Conservation (phyloP, 2,888 invertebrate species). For the Euproctis similis region DNA sequence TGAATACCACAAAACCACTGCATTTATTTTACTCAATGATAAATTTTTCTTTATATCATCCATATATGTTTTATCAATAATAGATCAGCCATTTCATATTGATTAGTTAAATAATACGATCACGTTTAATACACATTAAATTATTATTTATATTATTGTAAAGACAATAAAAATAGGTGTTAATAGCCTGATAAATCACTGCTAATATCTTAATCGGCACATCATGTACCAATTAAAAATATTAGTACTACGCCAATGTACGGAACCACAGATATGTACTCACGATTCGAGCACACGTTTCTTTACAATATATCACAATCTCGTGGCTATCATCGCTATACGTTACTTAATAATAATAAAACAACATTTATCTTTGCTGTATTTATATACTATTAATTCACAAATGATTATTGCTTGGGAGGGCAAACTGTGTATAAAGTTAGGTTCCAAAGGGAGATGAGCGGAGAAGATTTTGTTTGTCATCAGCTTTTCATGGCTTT, state of each 20-base stretch:
- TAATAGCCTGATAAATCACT: not conserved
- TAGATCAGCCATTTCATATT: too few species aligned
- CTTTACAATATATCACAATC: conserved; percentile 1
- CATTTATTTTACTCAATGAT: too few species aligned
- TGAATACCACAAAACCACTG: too few species aligned
- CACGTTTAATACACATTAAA: too few species aligned
- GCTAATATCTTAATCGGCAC: not conserved
- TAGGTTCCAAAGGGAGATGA: too few species aligned
- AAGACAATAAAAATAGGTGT: conserved; percentile 1
- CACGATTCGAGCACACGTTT: conserved; percentile 20
- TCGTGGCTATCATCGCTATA: conserved; percentile 8
- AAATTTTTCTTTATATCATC: too few species aligned
- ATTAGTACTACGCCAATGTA: not conserved
- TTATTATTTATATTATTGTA: too few species aligned
- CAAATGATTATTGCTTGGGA: conserved; percentile 5
- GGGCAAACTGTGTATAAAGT: too few species aligned
- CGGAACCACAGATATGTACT: conserved; percentile 1
- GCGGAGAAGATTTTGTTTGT: too few species aligned
- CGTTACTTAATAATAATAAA: conserved; percentile 7
- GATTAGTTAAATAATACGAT: too few species aligned
- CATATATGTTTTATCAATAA: too few species aligned
- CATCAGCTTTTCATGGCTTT: too few species aligned
- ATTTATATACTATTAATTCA: conserved; percentile 15
- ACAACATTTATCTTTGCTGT: conserved; percentile 9
- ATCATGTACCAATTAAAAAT: not conserved